Percentiles rank a stretch among this genome's conserved stretches.
Evolutionary conservation across 2,113 vertebrate genomes (phyloP).

Genomic region (Galbula dea): DNA sequence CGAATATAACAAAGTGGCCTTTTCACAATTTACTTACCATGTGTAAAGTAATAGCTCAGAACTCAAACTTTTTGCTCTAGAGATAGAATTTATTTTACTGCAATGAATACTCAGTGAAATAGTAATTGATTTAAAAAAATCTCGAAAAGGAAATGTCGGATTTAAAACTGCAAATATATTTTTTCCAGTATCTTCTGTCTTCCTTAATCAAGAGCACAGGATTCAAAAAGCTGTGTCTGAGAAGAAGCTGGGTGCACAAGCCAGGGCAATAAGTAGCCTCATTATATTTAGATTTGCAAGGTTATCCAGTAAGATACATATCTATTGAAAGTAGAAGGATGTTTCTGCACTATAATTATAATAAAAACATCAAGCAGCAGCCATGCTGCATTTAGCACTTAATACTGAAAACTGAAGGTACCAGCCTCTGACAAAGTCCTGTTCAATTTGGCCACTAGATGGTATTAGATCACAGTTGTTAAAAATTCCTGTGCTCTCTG

Average conservation of each 20-base stretch:
- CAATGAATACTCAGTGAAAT: neutral
- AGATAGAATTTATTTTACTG: neutral
- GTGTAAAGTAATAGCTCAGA: neutral
- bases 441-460: slow-evolving; percentile 56
- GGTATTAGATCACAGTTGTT: slow-evolving; percentile 34
- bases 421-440: neutral
- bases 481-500: neutral
- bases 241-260: neutral
- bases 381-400: neutral
- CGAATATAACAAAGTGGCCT: neutral
- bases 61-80: neutral
- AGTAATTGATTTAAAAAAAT: neutral
- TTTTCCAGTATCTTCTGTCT: neutral
- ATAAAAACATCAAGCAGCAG: neutral
- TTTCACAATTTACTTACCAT: neutral
- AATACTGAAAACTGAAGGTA: neutral
- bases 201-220: neutral
- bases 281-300: neutral
- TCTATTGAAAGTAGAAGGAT: neutral
- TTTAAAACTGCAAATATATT: neutral
- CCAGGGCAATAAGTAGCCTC: neutral
- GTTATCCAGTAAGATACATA: neutral
- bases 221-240: neutral
- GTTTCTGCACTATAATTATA: neutral
- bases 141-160: neutral